phyloP scores from a whole-genome alignment of 2,113 vertebrate species.

The Sisor rabdophorus region DNA sequence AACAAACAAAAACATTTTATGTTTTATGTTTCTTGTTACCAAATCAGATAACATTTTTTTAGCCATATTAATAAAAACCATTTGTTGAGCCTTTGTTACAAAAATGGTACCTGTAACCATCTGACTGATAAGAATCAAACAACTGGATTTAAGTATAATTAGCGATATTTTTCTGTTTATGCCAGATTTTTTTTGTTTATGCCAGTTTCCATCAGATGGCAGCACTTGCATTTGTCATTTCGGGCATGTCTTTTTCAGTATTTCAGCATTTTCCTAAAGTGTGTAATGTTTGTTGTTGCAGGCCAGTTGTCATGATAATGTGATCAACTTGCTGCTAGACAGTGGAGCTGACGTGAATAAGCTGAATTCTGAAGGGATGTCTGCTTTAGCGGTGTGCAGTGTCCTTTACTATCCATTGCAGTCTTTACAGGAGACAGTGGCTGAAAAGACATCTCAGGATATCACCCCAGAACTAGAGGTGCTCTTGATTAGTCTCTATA shows the following conservation, averaged over 20 bases:
- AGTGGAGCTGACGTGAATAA: slow-evolving; percentile 78
- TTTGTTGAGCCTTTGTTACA: too few species aligned
- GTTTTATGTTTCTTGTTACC: background rate
- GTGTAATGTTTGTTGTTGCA: slow-evolving; percentile 44
- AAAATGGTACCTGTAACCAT: too few species aligned
- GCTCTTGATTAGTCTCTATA: slow-evolving; percentile 3
- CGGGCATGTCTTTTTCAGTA: background rate
- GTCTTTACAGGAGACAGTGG: slow-evolving; percentile 62
- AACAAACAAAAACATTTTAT: background rate
- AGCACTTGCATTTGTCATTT: slow-evolving; percentile 7
- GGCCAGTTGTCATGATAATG: slow-evolving; percentile 67
- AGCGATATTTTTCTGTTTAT: too few species aligned
- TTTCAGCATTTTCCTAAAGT: background rate
- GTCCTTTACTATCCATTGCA: slow-evolving; percentile 75
- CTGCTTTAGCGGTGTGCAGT: slow-evolving; percentile 72
- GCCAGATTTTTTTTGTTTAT: too few species aligned
- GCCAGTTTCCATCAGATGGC: slow-evolving; percentile 29
- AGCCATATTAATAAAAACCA: too few species aligned
- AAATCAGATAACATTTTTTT: too few species aligned
- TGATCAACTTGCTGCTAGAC: slow-evolving; percentile 79
- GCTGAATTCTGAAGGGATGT: slow-evolving; percentile 73
- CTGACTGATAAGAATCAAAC: too few species aligned
- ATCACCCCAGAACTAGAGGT: slow-evolving; percentile 42
- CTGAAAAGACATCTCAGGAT: slow-evolving; percentile 55
- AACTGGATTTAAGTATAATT: too few species aligned